These are phyloP conservation scores for Drosophila orosa DNA, from an alignment of 1,140 invertebrate species.

Conservation along the genomic window DNA sequence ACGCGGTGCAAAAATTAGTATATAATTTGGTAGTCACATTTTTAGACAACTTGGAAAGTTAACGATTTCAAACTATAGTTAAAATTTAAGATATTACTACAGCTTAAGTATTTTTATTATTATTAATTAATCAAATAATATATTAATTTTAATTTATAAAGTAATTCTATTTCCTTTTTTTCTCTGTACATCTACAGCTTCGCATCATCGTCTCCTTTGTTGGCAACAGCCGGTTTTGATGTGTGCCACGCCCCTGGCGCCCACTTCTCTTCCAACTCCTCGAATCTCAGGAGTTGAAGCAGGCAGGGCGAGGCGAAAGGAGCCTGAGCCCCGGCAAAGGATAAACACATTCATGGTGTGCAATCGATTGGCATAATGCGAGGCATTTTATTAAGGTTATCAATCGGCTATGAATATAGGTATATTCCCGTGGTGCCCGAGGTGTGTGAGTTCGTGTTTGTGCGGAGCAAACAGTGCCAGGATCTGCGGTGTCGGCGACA, in stretches of 20 bases:
- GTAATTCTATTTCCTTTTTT: background rate
- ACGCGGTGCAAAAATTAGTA: background rate
- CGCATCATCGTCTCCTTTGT: conserved; percentile 43
- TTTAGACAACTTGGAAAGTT: background rate
- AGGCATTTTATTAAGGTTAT: conserved; percentile 83
- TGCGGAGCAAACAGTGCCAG: conserved; percentile 59
- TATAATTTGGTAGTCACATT: background rate
- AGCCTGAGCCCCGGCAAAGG: conserved; percentile 60
- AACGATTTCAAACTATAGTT: background rate
- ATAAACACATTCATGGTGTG: conserved; percentile 83
- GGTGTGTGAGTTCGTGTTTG: conserved; percentile 66
- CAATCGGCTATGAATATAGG: conserved; percentile 78
- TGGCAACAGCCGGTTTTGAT: conserved; percentile 79
- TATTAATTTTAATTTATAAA: background rate
- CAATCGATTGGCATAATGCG: conserved; percentile 83
- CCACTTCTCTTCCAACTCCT: conserved; percentile 11
- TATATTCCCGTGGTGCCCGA: conserved; percentile 31
- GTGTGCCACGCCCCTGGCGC: conserved; percentile 44
- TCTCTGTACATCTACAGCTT: conserved; percentile 32
- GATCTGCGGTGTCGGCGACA: conserved; percentile 44
- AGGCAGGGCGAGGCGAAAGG: conserved; percentile 5
- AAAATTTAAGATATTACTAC: no score
- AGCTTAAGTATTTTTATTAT: no score
- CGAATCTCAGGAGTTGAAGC: conserved; percentile 3
- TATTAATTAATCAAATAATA: background rate